These are phyloP conservation scores for Pristiophorus japonicus DNA, from an alignment of 2,113 vertebrate genomes.

Conservation along the genomic window DNA sequence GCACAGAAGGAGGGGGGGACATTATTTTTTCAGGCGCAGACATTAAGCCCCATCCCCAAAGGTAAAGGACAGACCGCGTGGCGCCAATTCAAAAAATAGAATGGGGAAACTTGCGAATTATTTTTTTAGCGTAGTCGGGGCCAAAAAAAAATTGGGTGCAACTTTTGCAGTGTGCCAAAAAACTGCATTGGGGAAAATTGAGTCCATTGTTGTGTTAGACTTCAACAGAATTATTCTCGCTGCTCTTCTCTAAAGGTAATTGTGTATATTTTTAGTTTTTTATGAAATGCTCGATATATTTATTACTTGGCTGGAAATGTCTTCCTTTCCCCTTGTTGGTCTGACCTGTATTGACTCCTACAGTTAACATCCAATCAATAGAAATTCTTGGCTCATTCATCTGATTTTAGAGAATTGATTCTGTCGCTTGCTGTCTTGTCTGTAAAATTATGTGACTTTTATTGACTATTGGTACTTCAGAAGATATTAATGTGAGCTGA, in stretches of 20 bases:
- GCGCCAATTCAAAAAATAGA: too few species aligned
- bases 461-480: background rate
- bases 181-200: too few species aligned
- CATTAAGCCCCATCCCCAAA: too few species aligned
- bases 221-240: background rate
- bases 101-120: too few species aligned
- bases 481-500: background rate
- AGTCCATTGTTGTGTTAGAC: too few species aligned
- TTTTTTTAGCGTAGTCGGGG: too few species aligned
- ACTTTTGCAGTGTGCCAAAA: too few species aligned
- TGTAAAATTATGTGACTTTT: background rate
- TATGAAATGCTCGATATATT: background rate
- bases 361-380: background rate
- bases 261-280: background rate
- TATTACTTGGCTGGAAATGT: background rate
- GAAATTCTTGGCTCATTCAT: background rate
- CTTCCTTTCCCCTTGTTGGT: background rate
- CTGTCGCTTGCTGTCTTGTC: background rate
- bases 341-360: background rate
- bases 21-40: too few species aligned
- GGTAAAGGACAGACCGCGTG: too few species aligned
- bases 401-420: conserved; percentile 21
- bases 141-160: too few species aligned
- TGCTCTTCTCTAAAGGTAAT: background rate
- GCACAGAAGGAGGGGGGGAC: too few species aligned